Percentiles rank a stretch among this genome's conserved stretches.
These are phyloP conservation scores for Phataginus tricuspis DNA, from an alignment of 2,797 vertebrate species.

Conservation along the genomic window DNA sequence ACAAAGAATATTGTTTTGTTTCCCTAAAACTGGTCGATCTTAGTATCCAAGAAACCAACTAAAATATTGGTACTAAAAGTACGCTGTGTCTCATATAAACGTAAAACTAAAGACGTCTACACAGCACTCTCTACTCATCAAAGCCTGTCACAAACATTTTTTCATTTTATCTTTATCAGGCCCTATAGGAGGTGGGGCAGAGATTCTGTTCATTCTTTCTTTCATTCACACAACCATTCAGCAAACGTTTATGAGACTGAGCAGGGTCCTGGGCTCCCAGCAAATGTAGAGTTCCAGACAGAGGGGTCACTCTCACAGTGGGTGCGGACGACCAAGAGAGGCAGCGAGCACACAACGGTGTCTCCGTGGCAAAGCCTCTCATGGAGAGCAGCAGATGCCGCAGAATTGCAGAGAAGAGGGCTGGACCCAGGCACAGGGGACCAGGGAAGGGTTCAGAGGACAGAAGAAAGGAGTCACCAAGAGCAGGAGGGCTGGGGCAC, in stretches of 20 bases:
- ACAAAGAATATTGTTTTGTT: not conserved
- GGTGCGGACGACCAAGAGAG: rapidly evolving
- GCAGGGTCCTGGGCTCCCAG: not conserved
- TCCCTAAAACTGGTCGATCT: not conserved
- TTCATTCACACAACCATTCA: not conserved
- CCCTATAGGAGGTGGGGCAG: too few species aligned
- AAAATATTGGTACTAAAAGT: not conserved
- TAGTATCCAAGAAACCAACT: not conserved
- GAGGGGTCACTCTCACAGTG: not conserved
- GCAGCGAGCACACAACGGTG: rapidly evolving
- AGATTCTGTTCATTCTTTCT: not conserved
- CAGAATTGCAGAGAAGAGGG: too few species aligned
- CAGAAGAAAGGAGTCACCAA: not conserved
- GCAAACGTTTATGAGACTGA: not conserved
- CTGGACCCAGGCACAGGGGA: not conserved
- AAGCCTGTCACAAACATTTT: not conserved
- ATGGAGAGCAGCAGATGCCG: not conserved
- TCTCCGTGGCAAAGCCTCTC: rapidly evolving
- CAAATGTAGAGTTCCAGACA: not conserved
- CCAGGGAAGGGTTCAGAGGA: not conserved
- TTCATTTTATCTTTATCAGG: not conserved
- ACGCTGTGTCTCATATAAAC: not conserved
- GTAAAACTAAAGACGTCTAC: not conserved
- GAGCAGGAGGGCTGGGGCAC: too few species aligned
- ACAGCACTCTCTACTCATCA: rapidly evolving